Conservation (phyloP, 2,113 vertebrate species). For the Upupa epops region DNA sequence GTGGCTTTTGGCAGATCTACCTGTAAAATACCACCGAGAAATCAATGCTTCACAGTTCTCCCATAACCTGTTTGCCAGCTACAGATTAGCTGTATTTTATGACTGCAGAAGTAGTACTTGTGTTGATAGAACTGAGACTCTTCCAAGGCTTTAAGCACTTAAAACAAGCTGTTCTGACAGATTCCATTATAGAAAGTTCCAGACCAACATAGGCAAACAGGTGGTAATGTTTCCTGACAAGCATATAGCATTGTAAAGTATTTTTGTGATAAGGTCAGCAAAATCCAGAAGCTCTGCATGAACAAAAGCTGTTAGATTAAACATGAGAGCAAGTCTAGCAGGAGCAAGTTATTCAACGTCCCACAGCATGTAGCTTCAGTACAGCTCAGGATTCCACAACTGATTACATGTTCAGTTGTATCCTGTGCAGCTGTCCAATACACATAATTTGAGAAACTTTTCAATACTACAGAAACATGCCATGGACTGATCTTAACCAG, state of each 20-base stretch:
- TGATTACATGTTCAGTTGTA: not conserved
- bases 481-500: not conserved
- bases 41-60: not conserved
- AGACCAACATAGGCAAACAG: not conserved
- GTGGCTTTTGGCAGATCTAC: conserved; percentile 95
- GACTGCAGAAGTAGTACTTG: not conserved
- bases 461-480: not conserved
- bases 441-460: not conserved
- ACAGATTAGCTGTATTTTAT: not conserved
- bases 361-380: not conserved
- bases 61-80: not conserved
- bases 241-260: not conserved
- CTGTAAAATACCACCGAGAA: conserved; percentile 71
- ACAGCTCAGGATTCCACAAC: not conserved
- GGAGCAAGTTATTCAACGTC: not conserved
- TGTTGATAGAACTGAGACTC: not conserved
- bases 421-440: not conserved
- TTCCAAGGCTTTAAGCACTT: not conserved
- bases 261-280: not conserved
- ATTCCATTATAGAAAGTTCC: not conserved
- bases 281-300: not conserved
- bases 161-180: not conserved
- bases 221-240: not conserved
- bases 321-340: not conserved
- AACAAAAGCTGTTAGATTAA: not conserved